A percentile compares a stretch with the other conserved stretches of the same genome.
Conservation (phyloP, 2,888 invertebrate genomes). For the Leptura quadrifasciata region DNA sequence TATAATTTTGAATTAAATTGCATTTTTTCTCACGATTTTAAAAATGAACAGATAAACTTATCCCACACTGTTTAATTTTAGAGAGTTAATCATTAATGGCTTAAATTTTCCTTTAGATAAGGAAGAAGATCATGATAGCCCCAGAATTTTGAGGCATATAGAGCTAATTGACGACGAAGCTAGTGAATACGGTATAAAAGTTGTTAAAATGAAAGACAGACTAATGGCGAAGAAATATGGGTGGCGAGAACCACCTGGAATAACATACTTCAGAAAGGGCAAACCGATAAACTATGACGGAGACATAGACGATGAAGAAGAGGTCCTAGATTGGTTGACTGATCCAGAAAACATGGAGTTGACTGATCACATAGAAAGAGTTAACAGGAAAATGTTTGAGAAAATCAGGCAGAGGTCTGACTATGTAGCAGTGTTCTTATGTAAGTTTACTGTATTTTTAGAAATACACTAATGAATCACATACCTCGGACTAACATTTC, state of each 20-base stretch:
- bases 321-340: slow-evolving; percentile 92
- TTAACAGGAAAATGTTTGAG: slow-evolving; percentile 94
- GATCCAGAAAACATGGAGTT: slow-evolving; percentile 96
- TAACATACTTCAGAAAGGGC: slow-evolving; percentile 92
- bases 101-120: slow-evolving; percentile 77
- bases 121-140: slow-evolving; percentile 88
- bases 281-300: slow-evolving; percentile 95
- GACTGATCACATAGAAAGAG: slow-evolving; percentile 93
- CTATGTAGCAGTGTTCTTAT: slow-evolving; percentile 94
- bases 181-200: slow-evolving; percentile 91
- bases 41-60: too few species aligned
- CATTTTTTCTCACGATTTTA: too few species aligned
- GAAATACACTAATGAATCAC: neutral
- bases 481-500: too few species aligned
- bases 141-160: slow-evolving; percentile 87
- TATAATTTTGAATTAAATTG: too few species aligned
- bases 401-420: slow-evolving; percentile 92
- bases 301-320: slow-evolving; percentile 93
- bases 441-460: slow-evolving; percentile 77
- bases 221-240: slow-evolving; percentile 96
- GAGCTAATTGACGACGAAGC: slow-evolving; percentile 95
- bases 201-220: slow-evolving; percentile 90
- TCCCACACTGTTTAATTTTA: too few species aligned
- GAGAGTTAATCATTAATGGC: too few species aligned
- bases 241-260: slow-evolving; percentile 90